Conservation (phyloP, 2,113 vertebrate species). For the Astur gentilis region DNA sequence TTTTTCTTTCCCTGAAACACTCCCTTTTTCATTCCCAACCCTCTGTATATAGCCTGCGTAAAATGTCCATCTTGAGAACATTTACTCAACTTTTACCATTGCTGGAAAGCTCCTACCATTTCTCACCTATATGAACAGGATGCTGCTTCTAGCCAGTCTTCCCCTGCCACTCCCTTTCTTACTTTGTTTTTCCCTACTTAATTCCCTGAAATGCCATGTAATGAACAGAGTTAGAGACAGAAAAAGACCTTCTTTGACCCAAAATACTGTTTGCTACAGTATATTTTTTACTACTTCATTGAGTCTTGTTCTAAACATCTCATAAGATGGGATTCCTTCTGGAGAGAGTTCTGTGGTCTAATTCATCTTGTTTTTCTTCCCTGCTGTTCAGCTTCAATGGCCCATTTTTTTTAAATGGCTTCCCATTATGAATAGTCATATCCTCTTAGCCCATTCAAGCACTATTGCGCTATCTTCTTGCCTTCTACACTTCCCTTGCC, state of each 20-base stretch:
- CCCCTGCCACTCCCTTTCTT: fast-evolving
- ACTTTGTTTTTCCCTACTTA: not conserved
- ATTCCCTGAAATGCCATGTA: not conserved
- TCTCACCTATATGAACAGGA: not conserved
- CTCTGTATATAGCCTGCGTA: not conserved
- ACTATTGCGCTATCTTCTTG: not conserved
- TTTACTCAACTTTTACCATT: not conserved
- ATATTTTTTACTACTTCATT: not conserved
- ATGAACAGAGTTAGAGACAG: not conserved
- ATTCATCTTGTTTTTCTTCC: not conserved
- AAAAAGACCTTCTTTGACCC: not conserved
- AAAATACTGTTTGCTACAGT: not conserved
- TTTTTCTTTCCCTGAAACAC: not conserved
- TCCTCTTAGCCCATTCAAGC: not conserved
- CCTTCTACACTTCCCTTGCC: not conserved
- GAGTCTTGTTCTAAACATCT: not conserved
- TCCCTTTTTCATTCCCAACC: not conserved
- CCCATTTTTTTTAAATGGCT: not conserved
- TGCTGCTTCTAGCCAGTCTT: not conserved
- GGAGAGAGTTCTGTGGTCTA: not conserved
- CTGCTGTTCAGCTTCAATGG: not conserved
- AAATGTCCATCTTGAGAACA: not conserved
- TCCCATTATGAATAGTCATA: not conserved
- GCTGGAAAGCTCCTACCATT: not conserved
- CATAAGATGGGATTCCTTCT: not conserved